Base-by-base conservation (phyloP, 2,888 invertebrate species). In the Lissonota sp. region DNA sequence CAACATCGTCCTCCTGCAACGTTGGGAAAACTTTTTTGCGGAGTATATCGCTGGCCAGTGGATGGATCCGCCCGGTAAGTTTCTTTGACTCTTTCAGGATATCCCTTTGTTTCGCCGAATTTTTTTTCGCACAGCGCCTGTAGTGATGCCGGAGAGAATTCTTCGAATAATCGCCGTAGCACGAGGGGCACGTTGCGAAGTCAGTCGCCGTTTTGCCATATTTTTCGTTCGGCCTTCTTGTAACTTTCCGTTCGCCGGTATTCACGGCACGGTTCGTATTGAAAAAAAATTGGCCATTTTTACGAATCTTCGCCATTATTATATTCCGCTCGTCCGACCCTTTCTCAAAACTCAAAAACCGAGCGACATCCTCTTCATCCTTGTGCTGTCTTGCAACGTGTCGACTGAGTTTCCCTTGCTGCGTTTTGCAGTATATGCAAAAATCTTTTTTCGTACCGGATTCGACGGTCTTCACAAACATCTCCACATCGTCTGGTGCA, bases 371-470 rank as follows among this genome's bases (percentile, higher is more conserved):
- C 44, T 73, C 42, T 42, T 73, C 77, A 1, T 57, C 7, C 4
- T 39, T 37, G 63, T 83, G 72, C 7, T 57, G 39, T 62, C 72
- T 42, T 1, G 16, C 55, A 10, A 83, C 53, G 58, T 83, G 81
- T 6, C 81, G 79, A 40, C 74, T 58, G 16, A 83, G 46, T 72
- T 83, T 74, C 10, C 26, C 42, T 57, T 83, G 81, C 8, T 81
- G 70, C 5, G 26, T 81, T 51, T 76, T 69, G 46, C 81, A 83
- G 42, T 76, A 81, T 5, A 66, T 49, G 39, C 83, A 78, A 44
- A 71, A 83, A 57, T 78, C 75, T 53, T 70, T 75, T 16, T 75
- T 83, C 1, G 44, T 39, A 5, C 73, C 73, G n/a, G 53, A 53
- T 10, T 79, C 73, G 1, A 62, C 57, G 5, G 67, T 73, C 51